Evolutionary conservation across 2,888 invertebrate genomes (phyloP), one percentile per base, ranked within the genome.

Genomic region (Mactromeris polynyma): DNA sequence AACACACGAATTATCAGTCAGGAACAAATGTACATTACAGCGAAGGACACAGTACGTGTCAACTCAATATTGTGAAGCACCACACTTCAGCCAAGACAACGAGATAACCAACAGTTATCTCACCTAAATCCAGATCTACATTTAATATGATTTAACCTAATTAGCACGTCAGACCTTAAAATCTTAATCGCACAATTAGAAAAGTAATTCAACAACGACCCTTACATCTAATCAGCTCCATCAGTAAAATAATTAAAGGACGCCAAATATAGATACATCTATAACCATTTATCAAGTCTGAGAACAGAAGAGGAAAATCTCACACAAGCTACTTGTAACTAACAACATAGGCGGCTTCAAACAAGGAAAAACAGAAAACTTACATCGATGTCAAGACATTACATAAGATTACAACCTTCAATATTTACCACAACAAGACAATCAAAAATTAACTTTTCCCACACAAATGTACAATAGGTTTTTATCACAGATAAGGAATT

Each of bases 361-460:
- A 19, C 33, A 19, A 11, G 31, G 73, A 7, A 3, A 21, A 19
- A 73, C 9, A 73, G 73, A 73, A 73, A 73, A 73, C 73, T 33
- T 36, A 73, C 36, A 73, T 73, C 26, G 0, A 73, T 19, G 36
- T 33, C 73, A 33, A 11, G 17, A 19, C 19, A 36, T 73, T 73
- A 36, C 21, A 33, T 33, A 17, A 73, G 26, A 73, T 36, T 33
- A 11, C 31, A 73, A 73, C 19, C 33, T 26, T 73, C 36, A 64
- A 64, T 73, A 36, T 36, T 73, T 73, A 36, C 36, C 14, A 73
- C 73, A 73, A 73, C 73, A 36, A 36, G 33, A 1, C 73, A 36
- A 73, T 73, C 19, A 21, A 73, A 73, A 36, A 73, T 73, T 73
- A 73, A 73, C 73, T 73, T 73, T 73, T 73, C 73, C 26, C 73